Evolutionary conservation across 1,140 invertebrate species (phyloP).

Genomic region (Heliconius himera): DNA sequence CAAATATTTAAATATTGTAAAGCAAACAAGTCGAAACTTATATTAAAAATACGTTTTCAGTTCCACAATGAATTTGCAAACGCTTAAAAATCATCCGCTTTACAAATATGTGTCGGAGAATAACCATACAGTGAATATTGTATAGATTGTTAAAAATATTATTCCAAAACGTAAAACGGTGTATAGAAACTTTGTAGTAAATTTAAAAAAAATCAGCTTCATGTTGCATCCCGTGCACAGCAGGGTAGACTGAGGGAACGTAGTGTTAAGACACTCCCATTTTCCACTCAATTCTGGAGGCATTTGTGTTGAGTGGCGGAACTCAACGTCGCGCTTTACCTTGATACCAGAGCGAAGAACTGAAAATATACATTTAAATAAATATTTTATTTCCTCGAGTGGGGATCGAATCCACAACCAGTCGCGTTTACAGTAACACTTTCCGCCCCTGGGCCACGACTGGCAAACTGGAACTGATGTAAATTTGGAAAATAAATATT

Average conservation of each 20-base stretch:
- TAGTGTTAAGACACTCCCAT: too few relatives aligned
- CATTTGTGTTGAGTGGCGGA: too few relatives aligned
- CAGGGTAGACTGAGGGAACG: too few relatives aligned
- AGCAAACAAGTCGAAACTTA: constrained; percentile 34
- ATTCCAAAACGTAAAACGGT: background rate
- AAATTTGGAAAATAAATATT: constrained; percentile 42
- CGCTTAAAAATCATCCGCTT: constrained; percentile 2
- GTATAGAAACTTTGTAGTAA: constrained; percentile 19
- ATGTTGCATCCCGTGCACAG: too few relatives aligned
- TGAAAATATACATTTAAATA: too few relatives aligned
- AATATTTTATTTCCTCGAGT: too few relatives aligned
- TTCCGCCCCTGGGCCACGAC: too few relatives aligned
- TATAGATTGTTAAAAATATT: constrained; percentile 3
- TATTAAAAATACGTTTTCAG: constrained; percentile 34
- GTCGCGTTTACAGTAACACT: too few relatives aligned
- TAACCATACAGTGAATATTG: background rate
- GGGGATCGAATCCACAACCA: too few relatives aligned
- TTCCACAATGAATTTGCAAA: constrained; percentile 19
- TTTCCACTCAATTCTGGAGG: too few relatives aligned
- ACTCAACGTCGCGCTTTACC: too few relatives aligned
- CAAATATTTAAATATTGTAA: constrained; percentile 37
- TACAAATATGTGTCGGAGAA: constrained; percentile 4
- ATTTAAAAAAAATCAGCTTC: constrained; percentile 21
- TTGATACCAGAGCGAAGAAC: too few relatives aligned
- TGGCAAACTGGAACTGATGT: background rate